Evolutionary conservation across 2,888 invertebrate genomes (phyloP).

Genomic region (Drosophila maculinotata): DNA sequence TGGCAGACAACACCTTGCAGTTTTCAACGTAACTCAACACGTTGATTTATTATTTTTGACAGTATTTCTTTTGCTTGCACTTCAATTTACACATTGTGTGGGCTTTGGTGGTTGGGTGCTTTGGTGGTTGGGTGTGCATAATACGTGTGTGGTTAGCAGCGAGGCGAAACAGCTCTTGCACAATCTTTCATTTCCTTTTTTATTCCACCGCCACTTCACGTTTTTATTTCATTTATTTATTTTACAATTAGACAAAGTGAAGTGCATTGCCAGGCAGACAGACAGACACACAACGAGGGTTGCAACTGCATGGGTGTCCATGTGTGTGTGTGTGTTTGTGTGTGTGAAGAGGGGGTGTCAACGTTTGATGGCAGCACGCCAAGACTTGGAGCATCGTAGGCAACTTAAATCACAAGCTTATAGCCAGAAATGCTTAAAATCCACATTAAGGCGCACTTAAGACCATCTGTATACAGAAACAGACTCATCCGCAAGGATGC

Average conservation of each 20-base stretch:
- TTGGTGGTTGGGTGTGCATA: slow-evolving; percentile 6
- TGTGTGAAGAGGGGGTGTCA: slow-evolving; percentile 22
- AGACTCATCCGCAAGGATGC: slow-evolving; percentile 19
- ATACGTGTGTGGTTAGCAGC: slow-evolving; percentile 40
- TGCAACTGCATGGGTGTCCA: slow-evolving; percentile 21
- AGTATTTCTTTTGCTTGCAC: slow-evolving; percentile 41
- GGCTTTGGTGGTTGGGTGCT: slow-evolving; percentile 2
- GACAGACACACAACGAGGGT: slow-evolving; percentile 28
- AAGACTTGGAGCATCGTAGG: slow-evolving; percentile 31
- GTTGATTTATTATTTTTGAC: slow-evolving; percentile 74
- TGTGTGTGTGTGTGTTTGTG: not conserved
- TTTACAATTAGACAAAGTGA: slow-evolving; percentile 78
- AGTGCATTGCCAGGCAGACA: slow-evolving; percentile 50
- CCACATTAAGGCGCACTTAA: slow-evolving; percentile 62
- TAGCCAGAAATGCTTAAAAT: slow-evolving; percentile 64
- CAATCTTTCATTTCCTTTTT: slow-evolving; percentile 37
- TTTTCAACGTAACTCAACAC: slow-evolving; percentile 48
- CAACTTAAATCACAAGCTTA: slow-evolving; percentile 63
- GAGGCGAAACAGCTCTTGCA: slow-evolving; percentile 28
- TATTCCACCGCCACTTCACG: slow-evolving; percentile 43
- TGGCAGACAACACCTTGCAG: slow-evolving; percentile 35
- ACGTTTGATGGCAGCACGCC: slow-evolving; percentile 47
- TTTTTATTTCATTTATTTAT: slow-evolving; percentile 76
- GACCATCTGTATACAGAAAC: slow-evolving; percentile 21
- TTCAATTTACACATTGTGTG: slow-evolving; percentile 19